Base-by-base conservation (phyloP, 2,113 vertebrate genomes). In the Phyllopteryx taeniolatus region DNA sequence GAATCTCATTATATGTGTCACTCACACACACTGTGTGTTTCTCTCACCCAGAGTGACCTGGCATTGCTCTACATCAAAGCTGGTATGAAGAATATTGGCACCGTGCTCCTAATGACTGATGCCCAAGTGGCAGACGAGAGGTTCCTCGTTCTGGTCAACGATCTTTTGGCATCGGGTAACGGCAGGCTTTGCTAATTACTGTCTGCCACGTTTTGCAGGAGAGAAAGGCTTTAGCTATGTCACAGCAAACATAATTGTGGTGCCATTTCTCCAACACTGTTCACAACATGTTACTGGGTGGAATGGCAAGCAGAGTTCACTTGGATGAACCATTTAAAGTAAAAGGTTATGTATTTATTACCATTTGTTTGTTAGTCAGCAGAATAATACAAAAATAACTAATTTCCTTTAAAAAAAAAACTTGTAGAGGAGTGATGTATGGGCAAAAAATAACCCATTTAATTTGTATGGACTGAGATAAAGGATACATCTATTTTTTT, bases 61-160 rank as follows among this genome's bases (percentile, higher is more conserved):
- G 96, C 94, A 1, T 87, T 89, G 17, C 90, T 95, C 82, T 99
- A 93, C 89, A 86, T 98, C 81, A 96, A 94, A 91, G 94, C 95
- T 0, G 97, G 96, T 0, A 78, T 98, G 70, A 99, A 98, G 93
- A 92, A 95, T 51, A 12, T 94, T 63, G 95, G 95, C 84, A 95
- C 90, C 0, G 95, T 99, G 67, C 89, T 99, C 72, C 93, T 99
- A 7, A 93, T 99, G 95, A 97, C 95, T 0, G 98, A 99, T 0
- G 87, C 92, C 0, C 98, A 99, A 62, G 91, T 99, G 83, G 90
- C 89, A 0, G 95, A 99, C 0, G 97, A 99, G 79, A 95, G 93
- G 88, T 99, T 98, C 90, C 93, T 99, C 8, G 94, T 98, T 83
- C 92, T 96, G 83, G 88, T 99, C 81, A 99, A 98, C 56, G 96